A percentile compares a stretch with the other conserved stretches of the same genome.
Conservation (phyloP, 1,140 invertebrate species). For the Polyergus mexicanus region DNA sequence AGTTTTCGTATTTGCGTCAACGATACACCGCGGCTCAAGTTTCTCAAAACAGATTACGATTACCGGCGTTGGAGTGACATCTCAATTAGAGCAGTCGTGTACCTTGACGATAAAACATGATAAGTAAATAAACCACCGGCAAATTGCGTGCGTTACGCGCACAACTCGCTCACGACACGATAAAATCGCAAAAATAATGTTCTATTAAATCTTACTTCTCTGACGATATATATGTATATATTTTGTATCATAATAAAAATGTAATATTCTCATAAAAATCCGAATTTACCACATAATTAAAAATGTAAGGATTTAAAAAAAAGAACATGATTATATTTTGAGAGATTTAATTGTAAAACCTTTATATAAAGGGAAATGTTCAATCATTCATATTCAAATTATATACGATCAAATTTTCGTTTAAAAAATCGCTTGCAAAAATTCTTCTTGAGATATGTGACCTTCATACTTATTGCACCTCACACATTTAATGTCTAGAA, state of each 20-base stretch:
- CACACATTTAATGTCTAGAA: constrained; percentile 10
- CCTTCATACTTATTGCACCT: constrained; percentile 36
- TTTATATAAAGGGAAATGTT: not conserved
- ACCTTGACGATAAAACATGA: constrained; percentile 1
- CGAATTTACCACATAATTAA: not conserved
- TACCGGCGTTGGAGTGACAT: constrained; percentile 10
- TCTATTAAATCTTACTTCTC: constrained; percentile 1
- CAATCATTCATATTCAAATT: not conserved
- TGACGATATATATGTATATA: not conserved
- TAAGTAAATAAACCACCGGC: constrained; percentile 30
- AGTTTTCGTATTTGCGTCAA: constrained; percentile 16
- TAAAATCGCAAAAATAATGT: constrained; percentile 12
- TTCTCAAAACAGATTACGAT: constrained; percentile 45
- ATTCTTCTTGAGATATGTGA: constrained; percentile 3
- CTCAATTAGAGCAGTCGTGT: constrained; percentile 45
- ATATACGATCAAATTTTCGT: constrained; percentile 6
- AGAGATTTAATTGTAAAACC: not conserved
- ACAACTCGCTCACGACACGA: not conserved
- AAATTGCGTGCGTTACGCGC: not conserved
- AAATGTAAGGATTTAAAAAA: not conserved
- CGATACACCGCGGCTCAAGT: not conserved
- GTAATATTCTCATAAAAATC: not conserved
- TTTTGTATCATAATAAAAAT: not conserved
- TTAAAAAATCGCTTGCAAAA: not conserved
- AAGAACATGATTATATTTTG: not conserved